Evolutionary conservation across 2,888 invertebrate species (phyloP).

Genomic region (Platypus cylindrus): DNA sequence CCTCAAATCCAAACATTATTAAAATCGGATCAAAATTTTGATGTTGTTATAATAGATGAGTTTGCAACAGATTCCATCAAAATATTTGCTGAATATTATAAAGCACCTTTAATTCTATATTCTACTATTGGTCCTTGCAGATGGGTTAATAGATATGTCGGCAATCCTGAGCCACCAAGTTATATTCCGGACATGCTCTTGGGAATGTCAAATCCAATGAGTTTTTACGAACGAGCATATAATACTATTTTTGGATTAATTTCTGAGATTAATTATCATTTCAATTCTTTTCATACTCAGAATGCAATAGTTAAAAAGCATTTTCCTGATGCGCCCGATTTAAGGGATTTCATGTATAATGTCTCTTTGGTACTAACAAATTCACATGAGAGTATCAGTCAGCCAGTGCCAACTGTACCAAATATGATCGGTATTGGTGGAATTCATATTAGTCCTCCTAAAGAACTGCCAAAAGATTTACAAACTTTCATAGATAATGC

Average conservation of each 20-base stretch:
- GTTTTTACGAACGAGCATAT: slow-evolving; percentile 40
- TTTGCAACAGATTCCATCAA: slow-evolving; percentile 38
- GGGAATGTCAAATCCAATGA: slow-evolving; percentile 32
- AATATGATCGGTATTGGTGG: slow-evolving; percentile 45
- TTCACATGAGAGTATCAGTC: slow-evolving; percentile 38
- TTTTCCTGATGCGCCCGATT: slow-evolving; percentile 18
- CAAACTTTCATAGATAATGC: slow-evolving; percentile 19
- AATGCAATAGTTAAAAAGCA: slow-evolving; percentile 18
- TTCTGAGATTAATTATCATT: slow-evolving; percentile 15
- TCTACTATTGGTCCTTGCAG: slow-evolving; percentile 36
- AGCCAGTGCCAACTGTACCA: slow-evolving; percentile 39
- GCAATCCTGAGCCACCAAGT: slow-evolving; percentile 37
- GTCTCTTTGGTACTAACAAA: slow-evolving; percentile 25
- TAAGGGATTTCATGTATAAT: slow-evolving; percentile 20
- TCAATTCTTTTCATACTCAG: slow-evolving; percentile 17
- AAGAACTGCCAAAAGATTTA: slow-evolving; percentile 19
- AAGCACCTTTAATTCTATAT: slow-evolving; percentile 31
- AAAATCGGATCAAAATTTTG: slow-evolving; percentile 29
- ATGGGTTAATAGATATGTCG: slow-evolving; percentile 37
- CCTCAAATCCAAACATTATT: slow-evolving; percentile 22
- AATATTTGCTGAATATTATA: slow-evolving; percentile 31
- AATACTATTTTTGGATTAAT: slow-evolving; percentile 33
- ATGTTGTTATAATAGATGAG: slow-evolving; percentile 35
- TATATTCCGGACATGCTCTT: slow-evolving; percentile 38
- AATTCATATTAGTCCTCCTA: slow-evolving; percentile 30